Evolutionary conservation across 1,140 invertebrate species (phyloP).

Genomic region (Temnothorax longispinosus): DNA sequence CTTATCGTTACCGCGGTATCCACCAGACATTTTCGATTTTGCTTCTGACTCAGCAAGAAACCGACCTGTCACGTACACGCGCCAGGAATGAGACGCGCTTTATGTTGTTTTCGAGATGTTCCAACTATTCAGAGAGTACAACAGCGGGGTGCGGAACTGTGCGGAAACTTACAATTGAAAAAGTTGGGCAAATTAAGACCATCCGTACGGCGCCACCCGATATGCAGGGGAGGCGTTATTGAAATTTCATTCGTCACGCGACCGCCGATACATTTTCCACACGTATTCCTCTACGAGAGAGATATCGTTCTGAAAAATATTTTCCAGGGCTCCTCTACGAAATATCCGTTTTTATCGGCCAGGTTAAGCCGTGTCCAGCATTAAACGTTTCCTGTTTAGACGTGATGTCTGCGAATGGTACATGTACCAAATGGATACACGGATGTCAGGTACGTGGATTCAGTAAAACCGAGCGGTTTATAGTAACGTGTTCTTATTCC

Average conservation of each 20-base stretch:
- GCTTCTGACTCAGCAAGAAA: slow-evolving; percentile 58
- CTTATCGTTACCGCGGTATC: slow-evolving; percentile 39
- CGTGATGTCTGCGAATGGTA: slow-evolving; percentile 43
- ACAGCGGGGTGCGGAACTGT: neutral
- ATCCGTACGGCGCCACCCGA: neutral
- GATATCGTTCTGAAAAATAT: slow-evolving; percentile 36
- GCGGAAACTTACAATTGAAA: slow-evolving; percentile 60
- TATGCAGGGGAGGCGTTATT: neutral
- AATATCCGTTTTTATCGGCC: slow-evolving; percentile 49
- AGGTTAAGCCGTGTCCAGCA: slow-evolving; percentile 51
- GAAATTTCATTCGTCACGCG: slow-evolving; percentile 48
- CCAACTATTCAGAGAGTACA: slow-evolving; percentile 43
- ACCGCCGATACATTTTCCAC: neutral
- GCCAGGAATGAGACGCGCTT: slow-evolving; percentile 55
- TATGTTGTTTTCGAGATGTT: slow-evolving; percentile 57
- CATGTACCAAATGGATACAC: slow-evolving; percentile 47
- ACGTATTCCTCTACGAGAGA: neutral
- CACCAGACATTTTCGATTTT: slow-evolving; percentile 57
- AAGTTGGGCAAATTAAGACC: slow-evolving; percentile 59
- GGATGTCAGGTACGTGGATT: slow-evolving; percentile 52
- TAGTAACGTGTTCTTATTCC: slow-evolving; percentile 59
- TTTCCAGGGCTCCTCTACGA: slow-evolving; percentile 5
- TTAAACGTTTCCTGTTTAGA: slow-evolving; percentile 51
- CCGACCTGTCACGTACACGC: slow-evolving; percentile 47
- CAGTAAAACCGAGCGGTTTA: slow-evolving; percentile 54